phyloP scores from a whole-genome alignment of 1,140 invertebrate genomes.

The Subanguina moxae region DNA sequence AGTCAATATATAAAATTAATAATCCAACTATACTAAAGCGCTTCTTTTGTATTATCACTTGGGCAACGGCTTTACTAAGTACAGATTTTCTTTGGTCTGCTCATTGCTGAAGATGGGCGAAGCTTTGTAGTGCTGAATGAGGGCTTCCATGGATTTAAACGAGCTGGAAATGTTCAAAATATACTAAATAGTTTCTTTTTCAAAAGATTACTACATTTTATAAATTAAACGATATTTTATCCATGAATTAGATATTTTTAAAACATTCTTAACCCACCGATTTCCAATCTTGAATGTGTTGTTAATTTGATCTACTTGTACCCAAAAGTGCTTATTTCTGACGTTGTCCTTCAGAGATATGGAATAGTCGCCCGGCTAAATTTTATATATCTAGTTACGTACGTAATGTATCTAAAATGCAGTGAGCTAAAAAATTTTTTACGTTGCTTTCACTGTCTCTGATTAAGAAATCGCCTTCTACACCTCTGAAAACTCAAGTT shows the following conservation, averaged over 20 bases:
- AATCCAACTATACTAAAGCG: no score
- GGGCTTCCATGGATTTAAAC: slow-evolving; percentile 87
- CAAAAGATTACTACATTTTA: no score
- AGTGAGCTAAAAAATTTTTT: slow-evolving; percentile 61
- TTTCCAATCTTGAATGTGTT: slow-evolving; percentile 85
- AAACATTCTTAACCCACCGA: no score
- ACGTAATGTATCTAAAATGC: slow-evolving; percentile 4
- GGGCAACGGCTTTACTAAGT: slow-evolving; percentile 49
- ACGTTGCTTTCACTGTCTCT: slow-evolving; percentile 97
- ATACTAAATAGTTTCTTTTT: no score
- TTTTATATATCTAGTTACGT: slow-evolving; percentile 1
- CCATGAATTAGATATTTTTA: no score
- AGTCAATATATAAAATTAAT: no score
- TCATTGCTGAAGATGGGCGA: slow-evolving; percentile 83
- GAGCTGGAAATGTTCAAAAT: slow-evolving; percentile 65
- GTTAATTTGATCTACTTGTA: slow-evolving; percentile 85
- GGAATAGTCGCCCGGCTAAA: slow-evolving; percentile 91
- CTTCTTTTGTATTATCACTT: slow-evolving; percentile 15
- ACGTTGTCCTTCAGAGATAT: slow-evolving; percentile 94
- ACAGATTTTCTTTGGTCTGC: slow-evolving; percentile 45
- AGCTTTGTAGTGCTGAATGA: slow-evolving; percentile 95
- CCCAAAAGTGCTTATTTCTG: slow-evolving; percentile 96
- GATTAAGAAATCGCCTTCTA: slow-evolving; percentile 96
- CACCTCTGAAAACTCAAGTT: slow-evolving; percentile 65
- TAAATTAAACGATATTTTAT: no score